phyloP scores from a whole-genome alignment of 2,888 invertebrate species.

The Heteropelma amictum region DNA sequence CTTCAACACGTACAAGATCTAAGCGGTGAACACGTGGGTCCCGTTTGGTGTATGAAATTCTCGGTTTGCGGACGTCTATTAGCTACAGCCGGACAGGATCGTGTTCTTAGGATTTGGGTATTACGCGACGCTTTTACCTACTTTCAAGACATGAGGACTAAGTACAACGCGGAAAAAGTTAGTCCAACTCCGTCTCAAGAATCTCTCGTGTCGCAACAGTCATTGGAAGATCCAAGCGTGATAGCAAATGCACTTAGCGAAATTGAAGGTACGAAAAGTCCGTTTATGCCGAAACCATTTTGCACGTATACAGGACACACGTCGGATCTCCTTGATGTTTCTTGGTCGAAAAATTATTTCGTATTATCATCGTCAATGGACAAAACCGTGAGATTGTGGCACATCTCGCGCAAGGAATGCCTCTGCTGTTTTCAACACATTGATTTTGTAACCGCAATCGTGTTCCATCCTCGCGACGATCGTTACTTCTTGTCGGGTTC shows the following conservation, averaged over 20 bases:
- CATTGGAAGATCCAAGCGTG: constrained; percentile 81
- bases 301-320: constrained; percentile 96
- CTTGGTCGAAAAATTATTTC: constrained; percentile 99
- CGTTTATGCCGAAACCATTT: constrained; percentile 94
- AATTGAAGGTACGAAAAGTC: constrained; percentile 80
- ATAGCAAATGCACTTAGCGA: constrained; percentile 80
- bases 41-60: constrained; percentile 99
- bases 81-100: constrained; percentile 98
- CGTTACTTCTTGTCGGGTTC: constrained; percentile 97
- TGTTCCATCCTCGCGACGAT: constrained; percentile 96
- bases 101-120: constrained; percentile 96
- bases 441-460: constrained; percentile 99
- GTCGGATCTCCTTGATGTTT: constrained; percentile 96
- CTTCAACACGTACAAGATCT: constrained; percentile 94
- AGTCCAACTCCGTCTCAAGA: constrained; percentile 96
- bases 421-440: constrained; percentile 99
- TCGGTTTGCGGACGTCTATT: constrained; percentile 96
- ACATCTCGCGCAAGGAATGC: constrained; percentile 97
- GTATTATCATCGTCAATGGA: constrained; percentile 99
- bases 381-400: constrained; percentile 98
- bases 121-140: constrained; percentile 92
- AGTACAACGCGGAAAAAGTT: constrained; percentile 94
- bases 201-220: constrained; percentile 89
- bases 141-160: constrained; percentile 98
- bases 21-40: constrained; percentile 91